Conservation (phyloP, 2,888 invertebrate species). For the Liopterus haemorrhoidalis region DNA sequence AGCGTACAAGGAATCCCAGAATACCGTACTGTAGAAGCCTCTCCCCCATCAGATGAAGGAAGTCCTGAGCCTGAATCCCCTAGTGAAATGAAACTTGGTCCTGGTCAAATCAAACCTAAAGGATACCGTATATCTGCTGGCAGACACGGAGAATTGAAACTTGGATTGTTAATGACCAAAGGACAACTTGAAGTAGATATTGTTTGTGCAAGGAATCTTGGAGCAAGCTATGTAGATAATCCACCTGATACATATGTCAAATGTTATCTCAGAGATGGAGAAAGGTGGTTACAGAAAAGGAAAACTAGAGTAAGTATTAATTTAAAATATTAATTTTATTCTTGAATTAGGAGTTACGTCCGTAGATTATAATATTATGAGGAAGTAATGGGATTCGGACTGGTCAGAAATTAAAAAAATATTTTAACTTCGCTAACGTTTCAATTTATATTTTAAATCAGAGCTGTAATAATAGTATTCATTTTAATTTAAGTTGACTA, state of each 20-base stretch:
- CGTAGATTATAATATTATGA: no score
- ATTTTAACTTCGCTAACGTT: no score
- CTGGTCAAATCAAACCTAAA: constrained; percentile 75
- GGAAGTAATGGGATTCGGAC: no score
- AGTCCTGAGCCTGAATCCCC: constrained; percentile 50
- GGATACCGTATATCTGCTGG: constrained; percentile 63
- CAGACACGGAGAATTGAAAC: constrained; percentile 74
- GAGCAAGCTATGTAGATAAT: constrained; percentile 63
- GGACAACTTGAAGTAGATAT: constrained; percentile 88
- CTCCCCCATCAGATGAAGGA: constrained; percentile 49
- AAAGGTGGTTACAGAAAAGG: constrained; percentile 83
- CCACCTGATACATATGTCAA: constrained; percentile 88
- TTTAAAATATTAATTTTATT: not conserved
- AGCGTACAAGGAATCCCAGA: constrained; percentile 54
- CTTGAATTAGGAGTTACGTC: not conserved
- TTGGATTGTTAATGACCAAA: constrained; percentile 84
- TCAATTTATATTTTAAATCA: no score
- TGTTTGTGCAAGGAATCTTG: constrained; percentile 64
- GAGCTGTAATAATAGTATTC: not conserved
- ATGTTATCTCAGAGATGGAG: constrained; percentile 84
- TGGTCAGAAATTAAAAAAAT: no score
- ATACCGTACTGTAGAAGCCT: constrained; percentile 46
- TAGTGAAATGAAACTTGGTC: constrained; percentile 57
- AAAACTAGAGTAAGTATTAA: constrained; percentile 61
- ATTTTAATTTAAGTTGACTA: not conserved